phyloP scores from a whole-genome alignment of 1,140 invertebrate genomes.

The Condylostylus longicornis region DNA sequence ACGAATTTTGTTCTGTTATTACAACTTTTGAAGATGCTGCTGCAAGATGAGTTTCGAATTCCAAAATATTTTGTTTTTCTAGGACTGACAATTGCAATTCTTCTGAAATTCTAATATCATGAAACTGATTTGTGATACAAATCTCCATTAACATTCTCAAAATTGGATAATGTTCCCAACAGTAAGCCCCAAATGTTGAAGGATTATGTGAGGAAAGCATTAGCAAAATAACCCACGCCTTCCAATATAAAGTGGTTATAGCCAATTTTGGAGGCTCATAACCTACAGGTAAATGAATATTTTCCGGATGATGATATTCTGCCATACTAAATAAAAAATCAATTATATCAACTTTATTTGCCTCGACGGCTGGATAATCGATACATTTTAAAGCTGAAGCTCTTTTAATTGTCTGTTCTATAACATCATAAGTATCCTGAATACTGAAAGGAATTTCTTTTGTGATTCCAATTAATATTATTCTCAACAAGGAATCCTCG shows the following conservation, averaged over 20 bases:
- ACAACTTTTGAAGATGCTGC: conserved; percentile 69
- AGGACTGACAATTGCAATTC: conserved; percentile 45
- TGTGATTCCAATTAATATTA: conserved; percentile 69
- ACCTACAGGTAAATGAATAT: conserved; percentile 70
- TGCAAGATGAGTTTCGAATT: conserved; percentile 87
- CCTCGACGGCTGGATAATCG: conserved; percentile 47
- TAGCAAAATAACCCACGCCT: conserved; percentile 79
- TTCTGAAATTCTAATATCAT: conserved; percentile 15
- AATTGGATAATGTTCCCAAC: conserved; percentile 86
- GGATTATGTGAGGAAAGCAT: conserved; percentile 89
- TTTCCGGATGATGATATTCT: conserved; percentile 84
- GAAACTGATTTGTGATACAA: conserved; percentile 73
- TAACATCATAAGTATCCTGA: conserved; percentile 69
- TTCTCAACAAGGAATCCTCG: conserved; percentile 64
- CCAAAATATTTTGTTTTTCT: conserved; percentile 71
- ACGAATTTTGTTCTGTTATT: conserved; percentile 80
- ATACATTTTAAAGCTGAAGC: conserved; percentile 59
- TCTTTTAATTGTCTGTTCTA: conserved; percentile 68
- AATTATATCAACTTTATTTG: conserved; percentile 72
- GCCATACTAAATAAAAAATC: conserved; percentile 81
- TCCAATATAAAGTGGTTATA: conserved; percentile 86
- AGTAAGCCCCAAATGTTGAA: conserved; percentile 62
- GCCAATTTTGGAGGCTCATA: conserved; percentile 79
- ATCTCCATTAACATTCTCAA: conserved; percentile 87
- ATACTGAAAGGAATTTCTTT: conserved; percentile 71